Conservation (phyloP, 2,113 vertebrate species). For the Calidris pygmaea region DNA sequence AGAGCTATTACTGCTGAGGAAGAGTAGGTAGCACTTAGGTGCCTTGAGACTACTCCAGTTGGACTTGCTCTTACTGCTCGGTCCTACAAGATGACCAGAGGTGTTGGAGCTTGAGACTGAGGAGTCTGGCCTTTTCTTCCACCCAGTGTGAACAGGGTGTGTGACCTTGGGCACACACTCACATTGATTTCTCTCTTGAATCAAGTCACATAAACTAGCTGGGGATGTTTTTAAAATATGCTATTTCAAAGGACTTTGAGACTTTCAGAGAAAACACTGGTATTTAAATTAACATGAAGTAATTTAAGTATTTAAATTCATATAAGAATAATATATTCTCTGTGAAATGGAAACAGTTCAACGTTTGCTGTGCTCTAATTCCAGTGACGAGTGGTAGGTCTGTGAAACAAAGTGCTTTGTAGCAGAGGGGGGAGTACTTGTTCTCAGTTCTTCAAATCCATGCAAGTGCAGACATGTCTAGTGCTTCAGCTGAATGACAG, state of each 20-base stretch:
- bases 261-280: background rate
- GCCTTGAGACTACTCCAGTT: background rate
- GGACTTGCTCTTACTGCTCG: background rate
- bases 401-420: background rate
- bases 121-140: background rate
- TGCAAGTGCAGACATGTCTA: conserved; percentile 37
- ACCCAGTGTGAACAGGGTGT: background rate
- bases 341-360: background rate
- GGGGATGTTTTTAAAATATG: background rate
- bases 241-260: background rate
- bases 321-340: background rate
- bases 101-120: background rate
- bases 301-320: background rate
- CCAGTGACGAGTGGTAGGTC: background rate
- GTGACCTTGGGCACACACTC: background rate
- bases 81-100: background rate
- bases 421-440: background rate
- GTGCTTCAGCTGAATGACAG: background rate
- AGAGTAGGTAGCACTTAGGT: background rate
- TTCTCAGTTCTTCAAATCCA: background rate
- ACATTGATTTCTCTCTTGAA: background rate
- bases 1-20: background rate
- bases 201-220: background rate
- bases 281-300: background rate
- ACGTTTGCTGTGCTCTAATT: background rate